A percentile compares a stretch with the other conserved stretches of the same genome.
phyloP scores from a whole-genome alignment of 2,113 vertebrate species.

The Pluvialis apricaria region DNA sequence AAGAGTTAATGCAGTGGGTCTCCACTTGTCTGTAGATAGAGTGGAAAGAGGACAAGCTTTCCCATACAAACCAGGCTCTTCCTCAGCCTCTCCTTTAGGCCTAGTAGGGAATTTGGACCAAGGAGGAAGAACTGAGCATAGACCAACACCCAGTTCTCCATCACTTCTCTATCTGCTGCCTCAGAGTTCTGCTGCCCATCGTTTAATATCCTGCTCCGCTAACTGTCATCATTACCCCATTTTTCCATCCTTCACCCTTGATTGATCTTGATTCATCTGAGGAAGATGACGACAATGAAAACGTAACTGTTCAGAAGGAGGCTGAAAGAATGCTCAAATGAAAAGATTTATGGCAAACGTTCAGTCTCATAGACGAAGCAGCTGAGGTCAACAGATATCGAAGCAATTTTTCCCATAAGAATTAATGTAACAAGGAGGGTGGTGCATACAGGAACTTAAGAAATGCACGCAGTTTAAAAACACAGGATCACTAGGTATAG shows the following conservation, averaged over 20 bases:
- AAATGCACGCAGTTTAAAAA: conserved; percentile 9
- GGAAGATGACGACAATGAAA: conserved; percentile 46
- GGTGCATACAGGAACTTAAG: conserved; percentile 8
- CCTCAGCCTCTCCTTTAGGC: not conserved
- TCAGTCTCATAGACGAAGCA: conserved; percentile 16
- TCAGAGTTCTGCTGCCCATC: not conserved
- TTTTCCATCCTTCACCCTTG: conserved; percentile 50
- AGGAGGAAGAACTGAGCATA: not conserved
- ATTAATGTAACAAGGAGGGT: conserved; percentile 42
- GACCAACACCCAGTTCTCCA: not conserved
- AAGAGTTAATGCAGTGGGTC: not conserved
- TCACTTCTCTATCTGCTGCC: not conserved
- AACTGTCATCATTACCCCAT: conserved; percentile 23
- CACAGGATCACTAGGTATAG: not conserved
- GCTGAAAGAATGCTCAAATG: not conserved
- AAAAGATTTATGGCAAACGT: conserved; percentile 8
- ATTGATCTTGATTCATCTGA: conserved; percentile 41
- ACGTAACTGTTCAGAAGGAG: not conserved
- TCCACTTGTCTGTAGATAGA: not conserved
- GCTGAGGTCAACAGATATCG: conserved; percentile 43
- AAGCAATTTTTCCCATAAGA: conserved; percentile 29
- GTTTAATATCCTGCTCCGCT: conserved; percentile 8
- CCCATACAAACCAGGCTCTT: not conserved
- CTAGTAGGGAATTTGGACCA: not conserved
- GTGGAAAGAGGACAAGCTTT: not conserved